Percentiles rank a stretch among this genome's conserved stretches.
Evolutionary conservation across 2,797 vertebrate genomes (phyloP).

Genomic region (Molothrus ater): DNA sequence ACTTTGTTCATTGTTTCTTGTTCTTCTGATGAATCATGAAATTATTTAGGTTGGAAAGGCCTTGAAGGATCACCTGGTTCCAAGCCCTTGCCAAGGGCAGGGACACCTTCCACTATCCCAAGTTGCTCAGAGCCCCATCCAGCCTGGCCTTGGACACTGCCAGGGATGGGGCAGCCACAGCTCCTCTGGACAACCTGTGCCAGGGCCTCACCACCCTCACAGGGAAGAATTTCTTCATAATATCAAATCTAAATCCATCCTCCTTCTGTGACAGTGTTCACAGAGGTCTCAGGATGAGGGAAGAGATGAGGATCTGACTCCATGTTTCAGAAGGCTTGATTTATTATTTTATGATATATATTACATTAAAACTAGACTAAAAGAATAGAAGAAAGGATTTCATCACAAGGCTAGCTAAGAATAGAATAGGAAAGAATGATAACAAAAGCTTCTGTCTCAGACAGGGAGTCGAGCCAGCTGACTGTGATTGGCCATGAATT

Average conservation of each 20-base stretch:
- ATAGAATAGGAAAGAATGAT: no score
- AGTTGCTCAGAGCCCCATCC: background rate
- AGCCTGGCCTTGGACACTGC: accelerated
- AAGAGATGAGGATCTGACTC: no score
- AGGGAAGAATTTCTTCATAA: background rate
- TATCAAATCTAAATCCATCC: background rate
- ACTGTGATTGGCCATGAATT: no score
- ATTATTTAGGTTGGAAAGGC: background rate
- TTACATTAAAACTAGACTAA: no score
- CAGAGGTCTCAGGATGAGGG: no score
- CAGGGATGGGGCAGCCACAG: background rate
- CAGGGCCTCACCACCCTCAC: background rate
- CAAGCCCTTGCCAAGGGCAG: background rate
- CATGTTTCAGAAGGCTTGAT: no score
- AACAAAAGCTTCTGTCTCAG: no score
- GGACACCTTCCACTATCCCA: background rate
- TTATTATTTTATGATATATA: no score
- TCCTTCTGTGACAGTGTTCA: background rate
- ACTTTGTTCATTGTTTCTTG: background rate
- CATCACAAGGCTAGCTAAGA: no score
- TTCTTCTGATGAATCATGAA: background rate
- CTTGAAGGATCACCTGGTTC: background rate
- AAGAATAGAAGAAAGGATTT: no score
- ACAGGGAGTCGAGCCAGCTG: no score
- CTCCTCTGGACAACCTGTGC: background rate